phyloP scores from a whole-genome alignment of 2,797 vertebrate genomes.

The Mus minutoides region DNA sequence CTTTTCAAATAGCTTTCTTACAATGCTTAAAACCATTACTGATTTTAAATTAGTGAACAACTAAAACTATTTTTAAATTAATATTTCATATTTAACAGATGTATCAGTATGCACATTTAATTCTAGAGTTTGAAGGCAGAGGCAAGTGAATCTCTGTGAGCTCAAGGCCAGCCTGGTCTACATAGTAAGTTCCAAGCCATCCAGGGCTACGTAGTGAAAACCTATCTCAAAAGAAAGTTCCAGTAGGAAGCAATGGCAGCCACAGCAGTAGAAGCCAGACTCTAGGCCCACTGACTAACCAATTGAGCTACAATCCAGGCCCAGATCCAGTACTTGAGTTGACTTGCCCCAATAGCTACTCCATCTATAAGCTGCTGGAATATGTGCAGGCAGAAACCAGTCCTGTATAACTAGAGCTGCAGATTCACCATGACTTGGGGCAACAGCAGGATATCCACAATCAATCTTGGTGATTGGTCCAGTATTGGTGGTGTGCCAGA shows the following conservation, averaged over 20 bases:
- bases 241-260: background rate
- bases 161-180: background rate
- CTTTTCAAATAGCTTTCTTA: background rate
- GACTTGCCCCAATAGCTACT: background rate
- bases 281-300: background rate
- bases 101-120: background rate
- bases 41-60: background rate
- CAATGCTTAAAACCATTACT: background rate
- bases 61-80: background rate
- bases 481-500: background rate
- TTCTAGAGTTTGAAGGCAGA: background rate
- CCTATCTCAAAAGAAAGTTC: background rate
- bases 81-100: background rate
- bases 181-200: background rate
- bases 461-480: background rate
- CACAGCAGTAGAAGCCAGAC: background rate
- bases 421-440: background rate
- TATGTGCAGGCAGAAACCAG: background rate
- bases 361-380: background rate
- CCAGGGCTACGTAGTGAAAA: background rate
- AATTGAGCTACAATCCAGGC: background rate
- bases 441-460: background rate
- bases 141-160: background rate
- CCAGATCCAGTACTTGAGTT: background rate
- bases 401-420: background rate